Evolutionary conservation across 2,888 invertebrate species (phyloP), one percentile per base, ranked within the genome.

Genomic region (Tetragnatha montana): DNA sequence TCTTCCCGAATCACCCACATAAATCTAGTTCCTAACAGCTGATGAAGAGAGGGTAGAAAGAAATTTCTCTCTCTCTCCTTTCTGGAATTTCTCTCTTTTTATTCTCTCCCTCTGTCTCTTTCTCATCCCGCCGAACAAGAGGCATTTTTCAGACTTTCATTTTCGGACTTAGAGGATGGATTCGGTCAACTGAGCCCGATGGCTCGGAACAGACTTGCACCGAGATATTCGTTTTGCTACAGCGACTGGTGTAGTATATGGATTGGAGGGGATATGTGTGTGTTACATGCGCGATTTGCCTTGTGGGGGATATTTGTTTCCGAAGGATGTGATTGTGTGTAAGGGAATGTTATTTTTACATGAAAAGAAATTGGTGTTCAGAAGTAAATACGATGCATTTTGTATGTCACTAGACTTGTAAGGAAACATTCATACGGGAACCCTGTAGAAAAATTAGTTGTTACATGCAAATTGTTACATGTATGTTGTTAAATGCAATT

Each of bases 101-200:
- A 73, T 75, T 68, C 35, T 75, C 51, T 85, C 68, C 17, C 6
- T 71, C 71, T 50, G 80, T 19, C 74, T 49, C 68, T 22, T 68
- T 47, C 78, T 82, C 82, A 60, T 82, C 82, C 49, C 76, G 19
- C 75, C 71, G 81, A 89, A 89, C 89, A 89, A 89, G 89, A 89
- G 89, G 85, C 89, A 89, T 89, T 89, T 89, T 89, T 89, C 89
- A 89, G 89, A 86, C 85, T 89, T 89, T 89, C 85, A 89, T 89
- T 85, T 89, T 89, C 85, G 85, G 87, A 88, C 87, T 88, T 88
- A 68, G 60, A 50, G 81, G 47, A 60, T 17, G 71, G 85, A 71
- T 76, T 85, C 85, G 85, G 89, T 89, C 89, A 89, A 89, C 85
- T 74, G 89, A 75, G 78, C 70, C 81, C 81, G 89, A 89, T 89